These are phyloP conservation scores for Adrianichthys oophorus DNA, from an alignment of 2,797 vertebrate genomes.

Conservation along the genomic window DNA sequence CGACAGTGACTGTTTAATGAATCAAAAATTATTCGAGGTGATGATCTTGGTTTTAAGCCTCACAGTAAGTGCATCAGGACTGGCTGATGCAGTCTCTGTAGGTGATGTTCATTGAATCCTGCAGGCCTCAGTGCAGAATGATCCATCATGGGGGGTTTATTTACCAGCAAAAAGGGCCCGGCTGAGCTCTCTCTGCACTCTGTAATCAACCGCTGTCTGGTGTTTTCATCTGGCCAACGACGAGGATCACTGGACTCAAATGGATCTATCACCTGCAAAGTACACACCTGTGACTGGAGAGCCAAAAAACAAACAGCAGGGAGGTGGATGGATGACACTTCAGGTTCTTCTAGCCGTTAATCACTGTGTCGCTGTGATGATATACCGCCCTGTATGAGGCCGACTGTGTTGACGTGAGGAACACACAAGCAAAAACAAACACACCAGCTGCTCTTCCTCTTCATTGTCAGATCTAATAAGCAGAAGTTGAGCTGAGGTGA, in stretches of 20 bases:
- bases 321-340: conserved; percentile 1
- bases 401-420: conserved; percentile 13
- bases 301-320: conserved; percentile 14
- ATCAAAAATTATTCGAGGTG: too few relatives aligned
- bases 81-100: too few relatives aligned
- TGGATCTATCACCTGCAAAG: conserved; percentile 77
- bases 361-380: conserved; percentile 24
- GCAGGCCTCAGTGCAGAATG: neutral
- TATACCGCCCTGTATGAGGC: neutral
- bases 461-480: conserved; percentile 34
- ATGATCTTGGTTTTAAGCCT: too few relatives aligned
- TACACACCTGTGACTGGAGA: conserved; percentile 9
- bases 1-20: too few relatives aligned
- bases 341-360: conserved; percentile 21
- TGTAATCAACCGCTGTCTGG: conserved; percentile 70
- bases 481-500: conserved; percentile 15
- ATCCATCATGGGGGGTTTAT: neutral
- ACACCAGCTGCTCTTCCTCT: conserved; percentile 38
- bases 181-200: conserved; percentile 73
- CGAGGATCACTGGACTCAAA: conserved; percentile 73
- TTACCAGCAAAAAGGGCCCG: conserved; percentile 82
- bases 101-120: too few relatives aligned
- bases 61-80: too few relatives aligned
- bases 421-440: conserved; percentile 9
- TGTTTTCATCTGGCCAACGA: conserved; percentile 66